Percentiles rank a stretch among this genome's conserved stretches.
Evolutionary conservation across 2,113 vertebrate species (phyloP).

Genomic region (Pelecanus crispus): DNA sequence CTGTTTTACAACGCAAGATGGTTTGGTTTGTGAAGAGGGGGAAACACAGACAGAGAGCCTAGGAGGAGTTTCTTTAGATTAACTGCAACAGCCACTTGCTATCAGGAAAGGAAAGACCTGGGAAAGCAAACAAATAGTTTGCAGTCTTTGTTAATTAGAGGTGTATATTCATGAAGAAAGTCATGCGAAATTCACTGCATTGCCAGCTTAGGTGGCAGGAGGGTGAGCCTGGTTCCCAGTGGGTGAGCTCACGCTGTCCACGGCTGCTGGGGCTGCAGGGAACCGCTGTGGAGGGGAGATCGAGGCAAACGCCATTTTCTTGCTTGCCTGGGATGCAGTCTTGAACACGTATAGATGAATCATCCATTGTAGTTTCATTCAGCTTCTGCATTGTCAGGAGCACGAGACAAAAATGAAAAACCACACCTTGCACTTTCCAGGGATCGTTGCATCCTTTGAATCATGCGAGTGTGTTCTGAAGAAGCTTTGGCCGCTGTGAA

Average conservation of each 20-base stretch:
- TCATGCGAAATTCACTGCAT: neutral
- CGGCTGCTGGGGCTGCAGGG: neutral
- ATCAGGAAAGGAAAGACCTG: neutral
- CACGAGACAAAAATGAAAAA: neutral
- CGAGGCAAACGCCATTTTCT: neutral
- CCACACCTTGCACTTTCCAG: neutral
- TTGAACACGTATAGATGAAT: neutral
- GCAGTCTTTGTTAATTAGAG: neutral
- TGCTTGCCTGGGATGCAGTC: fast-evolving
- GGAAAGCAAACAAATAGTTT: neutral
- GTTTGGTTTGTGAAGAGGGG: neutral
- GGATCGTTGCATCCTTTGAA: neutral
- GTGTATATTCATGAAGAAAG: neutral
- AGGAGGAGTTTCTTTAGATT: neutral
- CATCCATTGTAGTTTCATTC: neutral
- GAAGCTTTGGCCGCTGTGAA: fast-evolving
- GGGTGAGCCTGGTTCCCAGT: fast-evolving
- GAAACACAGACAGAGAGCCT: neutral
- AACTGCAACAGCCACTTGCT: neutral
- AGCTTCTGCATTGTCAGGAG: neutral
- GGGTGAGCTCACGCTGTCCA: neutral
- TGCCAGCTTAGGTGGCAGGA: neutral
- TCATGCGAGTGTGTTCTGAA: neutral
- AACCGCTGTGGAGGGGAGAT: neutral
- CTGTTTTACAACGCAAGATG: neutral